phyloP scores from a whole-genome alignment of 2,888 invertebrate genomes.

The Cryptocheilus praepositus region DNA sequence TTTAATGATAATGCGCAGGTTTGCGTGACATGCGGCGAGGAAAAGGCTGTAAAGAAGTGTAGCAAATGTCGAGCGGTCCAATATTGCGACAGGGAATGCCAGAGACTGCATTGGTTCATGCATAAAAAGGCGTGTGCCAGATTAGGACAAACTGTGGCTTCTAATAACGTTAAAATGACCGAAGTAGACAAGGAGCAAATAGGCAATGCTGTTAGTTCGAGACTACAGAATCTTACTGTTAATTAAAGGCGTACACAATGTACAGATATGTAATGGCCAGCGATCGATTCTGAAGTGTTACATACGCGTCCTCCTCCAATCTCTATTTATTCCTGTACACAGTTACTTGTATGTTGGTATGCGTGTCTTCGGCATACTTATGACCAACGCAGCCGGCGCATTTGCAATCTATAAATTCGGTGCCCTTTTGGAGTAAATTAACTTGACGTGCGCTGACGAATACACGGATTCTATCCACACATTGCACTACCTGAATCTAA shows the following conservation, averaged over 20 bases:
- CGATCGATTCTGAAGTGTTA: constrained; percentile 2
- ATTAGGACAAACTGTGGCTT: constrained; percentile 65
- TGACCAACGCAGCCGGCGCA: background rate
- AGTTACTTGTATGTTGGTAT: constrained; percentile 17
- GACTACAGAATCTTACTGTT: constrained; percentile 63
- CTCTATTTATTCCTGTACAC: constrained; percentile 31
- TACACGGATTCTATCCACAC: too few species aligned
- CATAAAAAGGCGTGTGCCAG: constrained; percentile 91
- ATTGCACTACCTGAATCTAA: too few species aligned
- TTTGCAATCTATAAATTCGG: constrained; percentile 7
- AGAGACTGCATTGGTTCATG: constrained; percentile 93
- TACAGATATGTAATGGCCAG: constrained; percentile 1
- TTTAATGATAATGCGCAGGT: constrained; percentile 82
- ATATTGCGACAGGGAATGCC: constrained; percentile 96
- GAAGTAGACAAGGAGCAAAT: constrained; percentile 65
- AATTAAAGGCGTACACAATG: constrained; percentile 46
- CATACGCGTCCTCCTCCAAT: background rate
- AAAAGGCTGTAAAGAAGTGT: constrained; percentile 94
- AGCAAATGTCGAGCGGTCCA: constrained; percentile 94
- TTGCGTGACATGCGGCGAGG: constrained; percentile 92
- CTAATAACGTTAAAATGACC: constrained; percentile 49
- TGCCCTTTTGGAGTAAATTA: background rate
- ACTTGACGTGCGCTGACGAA: background rate
- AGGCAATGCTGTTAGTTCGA: constrained; percentile 61
- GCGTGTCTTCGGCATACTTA: too few species aligned